Conservation (phyloP, 37 sponge, comb jelly and placozoan genomes). For the Agelas oroides region DNA sequence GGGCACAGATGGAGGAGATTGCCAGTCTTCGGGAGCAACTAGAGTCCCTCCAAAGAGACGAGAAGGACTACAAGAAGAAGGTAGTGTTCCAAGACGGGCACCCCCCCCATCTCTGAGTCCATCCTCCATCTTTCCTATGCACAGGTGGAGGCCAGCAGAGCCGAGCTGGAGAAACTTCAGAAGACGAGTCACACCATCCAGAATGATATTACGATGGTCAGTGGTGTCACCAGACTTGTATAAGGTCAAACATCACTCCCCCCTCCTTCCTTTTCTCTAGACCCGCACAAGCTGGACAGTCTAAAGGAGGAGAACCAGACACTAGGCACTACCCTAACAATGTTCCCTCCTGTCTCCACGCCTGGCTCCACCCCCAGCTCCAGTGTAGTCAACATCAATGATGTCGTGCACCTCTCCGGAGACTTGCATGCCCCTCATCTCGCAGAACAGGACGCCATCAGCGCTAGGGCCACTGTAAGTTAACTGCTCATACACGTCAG, state of each 20-base stretch:
- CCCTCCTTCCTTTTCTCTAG: background rate
- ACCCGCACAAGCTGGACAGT: conserved; percentile 16
- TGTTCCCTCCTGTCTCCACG: conserved; percentile 30
- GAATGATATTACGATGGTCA: conserved; percentile 59
- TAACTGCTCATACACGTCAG: too few species aligned
- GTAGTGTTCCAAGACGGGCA: background rate
- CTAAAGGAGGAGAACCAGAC: conserved; percentile 56
- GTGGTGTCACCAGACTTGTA: background rate
- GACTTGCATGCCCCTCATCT: conserved; percentile 63
- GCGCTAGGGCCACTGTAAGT: conserved; percentile 85
- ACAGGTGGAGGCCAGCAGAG: conserved; percentile 52
- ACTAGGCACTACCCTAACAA: conserved; percentile 38
- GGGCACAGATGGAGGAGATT: conserved; percentile 58
- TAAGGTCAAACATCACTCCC: background rate
- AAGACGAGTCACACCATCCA: conserved; percentile 47
- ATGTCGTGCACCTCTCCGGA: conserved; percentile 46
- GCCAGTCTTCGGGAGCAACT: conserved; percentile 54
- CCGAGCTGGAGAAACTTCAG: conserved; percentile 58
- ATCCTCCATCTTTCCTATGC: background rate
- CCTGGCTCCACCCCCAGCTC: conserved; percentile 38
- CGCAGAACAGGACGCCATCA: conserved; percentile 67
- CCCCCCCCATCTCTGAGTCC: background rate
- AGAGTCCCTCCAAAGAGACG: conserved; percentile 60
- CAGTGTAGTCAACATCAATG: conserved; percentile 40
- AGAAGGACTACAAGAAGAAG: conserved; percentile 59